phyloP scores from a whole-genome alignment of 2,888 invertebrate genomes.

The Polydrusus cervinus region DNA sequence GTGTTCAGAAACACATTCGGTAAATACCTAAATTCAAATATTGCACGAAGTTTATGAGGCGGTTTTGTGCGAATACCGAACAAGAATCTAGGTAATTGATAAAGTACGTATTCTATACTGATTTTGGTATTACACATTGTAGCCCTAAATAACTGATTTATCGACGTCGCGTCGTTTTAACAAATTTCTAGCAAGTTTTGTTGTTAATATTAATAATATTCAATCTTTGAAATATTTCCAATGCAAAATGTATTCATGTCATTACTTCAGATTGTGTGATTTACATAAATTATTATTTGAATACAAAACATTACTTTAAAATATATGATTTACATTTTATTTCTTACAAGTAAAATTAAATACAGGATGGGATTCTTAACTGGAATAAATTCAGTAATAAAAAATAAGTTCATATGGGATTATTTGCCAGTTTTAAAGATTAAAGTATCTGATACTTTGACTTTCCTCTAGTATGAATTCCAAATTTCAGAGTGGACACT shows the following conservation, averaged over 20 bases:
- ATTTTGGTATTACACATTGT: slow-evolving; percentile 1
- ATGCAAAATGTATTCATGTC: not conserved
- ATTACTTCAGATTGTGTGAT: not conserved
- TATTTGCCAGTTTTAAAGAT: too few relatives aligned
- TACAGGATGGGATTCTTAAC: too few relatives aligned
- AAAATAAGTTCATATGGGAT: too few relatives aligned
- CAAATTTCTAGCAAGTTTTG: not conserved
- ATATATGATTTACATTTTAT: too few relatives aligned
- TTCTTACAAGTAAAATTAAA: too few relatives aligned
- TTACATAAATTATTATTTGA: not conserved
- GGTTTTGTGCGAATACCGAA: slow-evolving; percentile 1
- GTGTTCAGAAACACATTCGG: not conserved
- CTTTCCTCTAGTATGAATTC: too few relatives aligned
- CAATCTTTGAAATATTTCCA: not conserved
- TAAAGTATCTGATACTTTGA: too few relatives aligned
- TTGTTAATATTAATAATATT: not conserved
- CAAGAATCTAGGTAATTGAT: slow-evolving; percentile 16
- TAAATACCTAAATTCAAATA: slow-evolving; percentile 13
- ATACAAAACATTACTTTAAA: too few relatives aligned
- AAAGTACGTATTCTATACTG: not conserved
- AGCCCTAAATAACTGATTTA: not conserved
- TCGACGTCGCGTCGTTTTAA: not conserved
- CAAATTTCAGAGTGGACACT: too few relatives aligned
- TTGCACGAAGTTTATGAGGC: slow-evolving; percentile 8
- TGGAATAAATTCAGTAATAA: too few relatives aligned